Base-by-base conservation (phyloP, 2,888 invertebrate species). In the Nomada fabriciana region DNA sequence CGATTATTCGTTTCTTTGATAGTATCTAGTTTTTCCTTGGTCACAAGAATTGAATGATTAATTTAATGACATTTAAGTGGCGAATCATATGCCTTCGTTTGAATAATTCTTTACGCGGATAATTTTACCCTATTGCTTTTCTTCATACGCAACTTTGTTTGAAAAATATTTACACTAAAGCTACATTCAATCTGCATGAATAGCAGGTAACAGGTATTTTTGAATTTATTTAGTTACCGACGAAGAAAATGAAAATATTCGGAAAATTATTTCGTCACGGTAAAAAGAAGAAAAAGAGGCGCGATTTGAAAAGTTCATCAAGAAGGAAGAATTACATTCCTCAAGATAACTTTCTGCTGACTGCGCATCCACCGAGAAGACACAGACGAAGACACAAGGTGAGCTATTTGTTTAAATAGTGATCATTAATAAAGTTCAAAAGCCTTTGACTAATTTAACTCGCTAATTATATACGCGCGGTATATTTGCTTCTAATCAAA, bases 271-370 rank as follows among this genome's bases (percentile, higher is more conserved):
- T 82, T 53, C 76, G 25, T 25, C 57, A 29, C 0, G 71, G 59
- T 0, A 80, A 76, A 36, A 76, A 53, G 25, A 82, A 64, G 71
- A 80, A 50, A 42, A 82, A 55, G 61, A 63, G 72, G 36, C 52
- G 59, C 0, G 80, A 60, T 25, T 52, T 75, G 11, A 81, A 72
- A 18, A 23, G 20, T 29, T 43, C 67, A 0, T 10, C 63, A 13
- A 80, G 25, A 71, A 80, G 53, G 23, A 76, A 68, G 29, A 71
- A 23, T 1, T 57, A 64, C 4, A 18, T 63, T 20, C n/a, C 68
- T 5, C 80, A 59, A n/a, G 82, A 82, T 52, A 71, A 59, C 29
- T 82, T 80, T 11, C 80, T 82, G 1, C 25, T 80, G 36, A 18
- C 52, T 63, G 80, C 67, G 23, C 80, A 63, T 47, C 82, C 63